Evolutionary conservation across 2,888 invertebrate species (phyloP).

Genomic region (Thecocarcelia acutangulata): DNA sequence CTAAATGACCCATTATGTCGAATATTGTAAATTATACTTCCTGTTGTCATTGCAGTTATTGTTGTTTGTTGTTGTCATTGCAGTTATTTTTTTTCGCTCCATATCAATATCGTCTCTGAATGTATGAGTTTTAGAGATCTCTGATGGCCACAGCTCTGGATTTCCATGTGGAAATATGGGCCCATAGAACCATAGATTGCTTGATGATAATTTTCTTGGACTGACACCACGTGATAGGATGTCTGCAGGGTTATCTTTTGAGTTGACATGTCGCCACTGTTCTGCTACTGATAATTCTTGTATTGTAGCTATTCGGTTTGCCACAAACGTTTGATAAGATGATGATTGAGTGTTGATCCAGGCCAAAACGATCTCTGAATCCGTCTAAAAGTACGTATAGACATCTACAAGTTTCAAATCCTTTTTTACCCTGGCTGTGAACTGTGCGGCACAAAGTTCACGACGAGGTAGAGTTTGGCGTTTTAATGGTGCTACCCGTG

Average conservation of each 20-base stretch:
- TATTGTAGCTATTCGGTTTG: conserved; percentile 15
- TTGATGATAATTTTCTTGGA: not conserved
- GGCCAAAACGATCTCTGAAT: conserved; percentile 11
- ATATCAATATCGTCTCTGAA: not conserved
- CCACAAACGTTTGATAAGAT: conserved; percentile 14
- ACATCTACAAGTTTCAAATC: not conserved
- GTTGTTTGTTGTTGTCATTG: too few species aligned
- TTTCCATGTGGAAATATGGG: not conserved
- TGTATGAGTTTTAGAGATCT: not conserved
- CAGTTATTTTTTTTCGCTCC: not conserved
- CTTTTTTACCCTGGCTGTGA: not conserved
- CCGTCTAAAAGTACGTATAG: not conserved
- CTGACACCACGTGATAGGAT: not conserved
- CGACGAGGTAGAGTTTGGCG: not conserved
- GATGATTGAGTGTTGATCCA: conserved; percentile 23
- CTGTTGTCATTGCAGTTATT: too few species aligned
- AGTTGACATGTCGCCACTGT: not conserved
- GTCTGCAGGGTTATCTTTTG: not conserved
- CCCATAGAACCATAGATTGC: not conserved
- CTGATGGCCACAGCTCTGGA: not conserved
- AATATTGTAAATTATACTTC: not conserved
- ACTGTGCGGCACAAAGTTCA: conserved; percentile 4
- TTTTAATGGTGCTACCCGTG: not conserved
- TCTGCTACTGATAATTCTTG: not conserved
- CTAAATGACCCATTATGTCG: not conserved